These are phyloP conservation scores for Polyploca ridens DNA, from an alignment of 2,888 invertebrate species.

Conservation along the genomic window DNA sequence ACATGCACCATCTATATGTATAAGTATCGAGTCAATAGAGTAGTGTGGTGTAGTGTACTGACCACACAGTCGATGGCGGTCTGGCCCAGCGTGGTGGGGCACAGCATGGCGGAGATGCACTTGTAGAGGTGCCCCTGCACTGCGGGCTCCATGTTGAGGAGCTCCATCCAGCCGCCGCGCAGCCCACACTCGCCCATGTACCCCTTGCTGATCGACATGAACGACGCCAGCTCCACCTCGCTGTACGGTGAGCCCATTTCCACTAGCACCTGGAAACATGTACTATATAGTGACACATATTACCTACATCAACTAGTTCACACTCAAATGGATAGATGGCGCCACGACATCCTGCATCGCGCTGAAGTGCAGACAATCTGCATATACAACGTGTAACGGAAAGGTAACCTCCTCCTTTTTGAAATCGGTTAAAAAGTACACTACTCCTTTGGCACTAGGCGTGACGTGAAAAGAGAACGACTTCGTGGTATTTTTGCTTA, in stretches of 20 bases:
- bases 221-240: constrained; percentile 95
- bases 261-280: constrained; percentile 85
- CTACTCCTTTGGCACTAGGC: too few relatives aligned
- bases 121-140: constrained; percentile 91
- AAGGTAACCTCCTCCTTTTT: too few relatives aligned
- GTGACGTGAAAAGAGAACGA: too few relatives aligned
- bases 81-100: constrained; percentile 97
- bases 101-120: constrained; percentile 94
- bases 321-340: too few relatives aligned
- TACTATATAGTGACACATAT: too few relatives aligned
- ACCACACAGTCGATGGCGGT: constrained; percentile 95
- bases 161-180: constrained; percentile 97
- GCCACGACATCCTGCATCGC: too few relatives aligned
- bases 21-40: not conserved
- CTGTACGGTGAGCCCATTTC: constrained; percentile 96
- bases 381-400: too few relatives aligned
- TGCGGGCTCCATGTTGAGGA: constrained; percentile 92
- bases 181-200: constrained; percentile 98
- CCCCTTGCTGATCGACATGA: constrained; percentile 99
- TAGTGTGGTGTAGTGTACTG: constrained; percentile 30
- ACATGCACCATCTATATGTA: too few relatives aligned
- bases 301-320: too few relatives aligned
- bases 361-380: too few relatives aligned
- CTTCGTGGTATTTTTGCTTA: too few relatives aligned
- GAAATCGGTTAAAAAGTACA: too few relatives aligned